Conservation (phyloP, 2,113 vertebrate species). For the Neomonachus schauinslandi region DNA sequence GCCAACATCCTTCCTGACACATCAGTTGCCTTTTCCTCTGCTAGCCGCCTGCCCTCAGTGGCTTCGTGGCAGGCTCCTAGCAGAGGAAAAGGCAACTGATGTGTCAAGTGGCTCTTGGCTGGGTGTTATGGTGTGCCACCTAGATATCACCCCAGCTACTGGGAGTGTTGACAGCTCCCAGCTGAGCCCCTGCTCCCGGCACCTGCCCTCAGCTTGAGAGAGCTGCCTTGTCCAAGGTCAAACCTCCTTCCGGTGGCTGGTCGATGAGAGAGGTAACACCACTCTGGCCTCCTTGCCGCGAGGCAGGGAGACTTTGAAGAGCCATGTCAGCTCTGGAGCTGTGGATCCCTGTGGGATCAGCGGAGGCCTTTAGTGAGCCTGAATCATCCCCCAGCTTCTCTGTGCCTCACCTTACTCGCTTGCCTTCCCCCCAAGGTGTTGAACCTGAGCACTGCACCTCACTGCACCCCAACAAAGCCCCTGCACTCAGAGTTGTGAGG, state of each 20-base stretch:
- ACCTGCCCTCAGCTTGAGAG: background rate
- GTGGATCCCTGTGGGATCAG: background rate
- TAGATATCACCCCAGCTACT: background rate
- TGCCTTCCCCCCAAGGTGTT: too few species aligned
- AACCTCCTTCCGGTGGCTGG: background rate
- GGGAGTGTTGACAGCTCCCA: background rate
- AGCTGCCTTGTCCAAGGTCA: background rate
- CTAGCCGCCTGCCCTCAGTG: background rate
- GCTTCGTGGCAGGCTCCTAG: background rate
- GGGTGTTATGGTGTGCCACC: background rate
- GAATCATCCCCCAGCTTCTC: background rate
- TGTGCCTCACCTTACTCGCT: background rate
- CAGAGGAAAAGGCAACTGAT: background rate
- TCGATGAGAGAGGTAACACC: accelerated
- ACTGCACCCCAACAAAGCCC: background rate
- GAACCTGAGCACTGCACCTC: background rate
- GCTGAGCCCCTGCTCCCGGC: background rate
- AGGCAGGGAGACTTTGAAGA: background rate
- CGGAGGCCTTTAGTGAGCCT: background rate
- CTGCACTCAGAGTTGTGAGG: background rate
- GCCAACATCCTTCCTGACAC: too few species aligned
- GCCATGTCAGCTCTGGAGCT: background rate
- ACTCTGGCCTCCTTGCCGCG: background rate
- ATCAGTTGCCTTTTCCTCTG: too few species aligned
- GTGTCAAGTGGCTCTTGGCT: background rate